phyloP scores from a whole-genome alignment of 2,113 vertebrate species.

The Kryptolebias marmoratus region DNA sequence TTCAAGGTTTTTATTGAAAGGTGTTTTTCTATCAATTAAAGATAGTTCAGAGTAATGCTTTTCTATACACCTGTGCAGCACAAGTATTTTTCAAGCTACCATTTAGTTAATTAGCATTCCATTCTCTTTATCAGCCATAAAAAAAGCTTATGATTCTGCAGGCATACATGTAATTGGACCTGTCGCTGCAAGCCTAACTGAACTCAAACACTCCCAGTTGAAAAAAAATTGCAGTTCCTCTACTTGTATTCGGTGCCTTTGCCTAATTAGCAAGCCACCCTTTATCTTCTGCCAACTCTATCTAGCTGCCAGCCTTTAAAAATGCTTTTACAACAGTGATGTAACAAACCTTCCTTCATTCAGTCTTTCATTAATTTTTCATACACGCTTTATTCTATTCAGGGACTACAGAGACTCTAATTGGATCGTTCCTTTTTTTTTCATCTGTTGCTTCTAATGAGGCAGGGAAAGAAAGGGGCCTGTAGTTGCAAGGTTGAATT shows the following conservation, averaged over 20 bases:
- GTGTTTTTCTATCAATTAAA: too few relatives aligned
- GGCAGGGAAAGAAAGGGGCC: conserved; percentile 5
- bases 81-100: not conserved
- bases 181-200: not conserved
- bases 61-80: not conserved
- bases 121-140: not conserved
- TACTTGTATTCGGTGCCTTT: conserved; percentile 15
- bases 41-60: not conserved
- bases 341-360: conserved; percentile 14
- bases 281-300: conserved; percentile 21
- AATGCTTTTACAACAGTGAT: conserved; percentile 30
- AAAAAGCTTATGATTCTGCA: conserved; percentile 7
- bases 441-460: conserved; percentile 47
- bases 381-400: not conserved
- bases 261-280: conserved; percentile 18
- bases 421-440: conserved; percentile 40
- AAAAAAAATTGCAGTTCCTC: not conserved
- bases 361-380: not conserved
- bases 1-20: too few relatives aligned
- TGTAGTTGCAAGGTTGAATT: not conserved
- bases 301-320: conserved; percentile 39
- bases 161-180: conserved; percentile 12
- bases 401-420: conserved; percentile 18
- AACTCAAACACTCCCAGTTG: not conserved
- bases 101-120: conserved; percentile 38